These are phyloP conservation scores for Hylia prasina DNA, from an alignment of 2,113 vertebrate genomes.

Conservation along the genomic window DNA sequence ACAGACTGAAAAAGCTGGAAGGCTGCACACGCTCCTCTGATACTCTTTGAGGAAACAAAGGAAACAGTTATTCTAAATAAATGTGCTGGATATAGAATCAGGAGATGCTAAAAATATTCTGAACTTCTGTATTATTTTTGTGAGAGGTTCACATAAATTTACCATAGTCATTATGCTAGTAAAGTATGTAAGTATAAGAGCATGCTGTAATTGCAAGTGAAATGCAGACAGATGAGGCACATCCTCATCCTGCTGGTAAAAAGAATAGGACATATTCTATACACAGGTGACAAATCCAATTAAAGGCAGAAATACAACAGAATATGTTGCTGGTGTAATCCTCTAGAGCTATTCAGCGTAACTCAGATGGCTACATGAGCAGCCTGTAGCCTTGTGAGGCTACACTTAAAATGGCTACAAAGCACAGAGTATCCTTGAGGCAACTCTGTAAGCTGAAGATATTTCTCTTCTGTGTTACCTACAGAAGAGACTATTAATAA, in stretches of 20 bases:
- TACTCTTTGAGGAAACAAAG: neutral
- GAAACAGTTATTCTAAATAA: neutral
- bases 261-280: neutral
- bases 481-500: neutral
- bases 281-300: neutral
- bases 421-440: neutral
- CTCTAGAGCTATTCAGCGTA: neutral
- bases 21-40: fast-evolving
- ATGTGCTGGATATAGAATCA: neutral
- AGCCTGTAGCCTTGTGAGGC: neutral
- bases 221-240: neutral
- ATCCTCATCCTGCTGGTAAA: neutral
- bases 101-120: neutral
- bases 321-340: neutral
- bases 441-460: neutral
- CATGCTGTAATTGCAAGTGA: neutral
- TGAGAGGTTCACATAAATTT: neutral
- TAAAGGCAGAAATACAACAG: neutral
- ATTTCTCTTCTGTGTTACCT: neutral
- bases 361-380: neutral
- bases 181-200: neutral
- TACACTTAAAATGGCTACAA: neutral
- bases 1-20: neutral
- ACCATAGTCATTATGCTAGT: neutral
- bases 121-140: neutral